Percentiles rank a stretch among this genome's conserved stretches.
phyloP scores from a whole-genome alignment of 35 echinoderm and acorn worm genomes.

The Heliocidaris tuberculata region DNA sequence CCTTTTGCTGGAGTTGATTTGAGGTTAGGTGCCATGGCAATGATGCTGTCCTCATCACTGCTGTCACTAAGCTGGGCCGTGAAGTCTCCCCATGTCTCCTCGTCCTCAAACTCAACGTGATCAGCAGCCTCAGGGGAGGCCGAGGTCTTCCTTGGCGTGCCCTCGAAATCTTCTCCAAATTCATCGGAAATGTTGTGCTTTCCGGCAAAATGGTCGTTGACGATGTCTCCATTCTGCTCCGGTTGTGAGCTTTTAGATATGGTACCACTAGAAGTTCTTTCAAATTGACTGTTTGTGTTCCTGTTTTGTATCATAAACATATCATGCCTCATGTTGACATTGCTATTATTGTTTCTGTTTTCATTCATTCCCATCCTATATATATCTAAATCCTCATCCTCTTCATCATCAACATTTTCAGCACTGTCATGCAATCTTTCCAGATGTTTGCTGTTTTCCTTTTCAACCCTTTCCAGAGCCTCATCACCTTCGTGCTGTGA shows the following conservation, averaged over 20 bases:
- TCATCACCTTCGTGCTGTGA: not conserved
- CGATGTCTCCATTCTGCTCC: not conserved
- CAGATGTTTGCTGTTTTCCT: not conserved
- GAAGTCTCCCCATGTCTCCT: slow-evolving; percentile 98
- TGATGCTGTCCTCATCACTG: slow-evolving; percentile 86
- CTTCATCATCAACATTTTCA: slow-evolving; percentile 58
- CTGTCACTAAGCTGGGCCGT: slow-evolving; percentile 64
- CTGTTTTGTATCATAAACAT: not conserved
- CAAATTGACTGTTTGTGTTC: not conserved
- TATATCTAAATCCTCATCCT: slow-evolving; percentile 35
- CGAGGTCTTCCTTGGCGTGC: not conserved
- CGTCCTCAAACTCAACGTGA: slow-evolving; percentile 91
- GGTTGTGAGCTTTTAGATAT: not conserved
- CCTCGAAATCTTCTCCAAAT: not conserved
- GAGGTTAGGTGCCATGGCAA: slow-evolving; percentile 58
- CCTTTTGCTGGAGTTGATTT: slow-evolving; percentile 60
- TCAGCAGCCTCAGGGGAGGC: slow-evolving; percentile 38
- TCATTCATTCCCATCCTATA: slow-evolving; percentile 26
- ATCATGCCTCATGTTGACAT: not conserved
- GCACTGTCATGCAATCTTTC: not conserved
- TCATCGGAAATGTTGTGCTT: not conserved
- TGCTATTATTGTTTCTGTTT: slow-evolving; percentile 8
- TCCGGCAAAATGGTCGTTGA: not conserved
- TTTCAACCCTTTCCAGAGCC: not conserved
- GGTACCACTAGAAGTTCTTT: not conserved